Evolutionary conservation across 2,797 vertebrate species (phyloP).

Genomic region (Eleutherodactylus coqui): DNA sequence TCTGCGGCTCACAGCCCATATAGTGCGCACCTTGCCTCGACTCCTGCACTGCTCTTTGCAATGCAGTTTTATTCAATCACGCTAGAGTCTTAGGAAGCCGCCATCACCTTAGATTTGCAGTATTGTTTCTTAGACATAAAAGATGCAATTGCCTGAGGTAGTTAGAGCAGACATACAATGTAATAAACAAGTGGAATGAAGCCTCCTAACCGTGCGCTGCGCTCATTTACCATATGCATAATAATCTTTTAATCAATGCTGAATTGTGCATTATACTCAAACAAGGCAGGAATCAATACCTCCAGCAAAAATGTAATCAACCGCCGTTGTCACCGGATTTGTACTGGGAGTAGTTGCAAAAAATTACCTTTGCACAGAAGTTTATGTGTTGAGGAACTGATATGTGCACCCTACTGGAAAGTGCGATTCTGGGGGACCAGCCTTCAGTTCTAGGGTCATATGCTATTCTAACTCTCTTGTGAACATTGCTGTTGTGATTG

Average conservation of each 20-base stretch:
- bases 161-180: background rate
- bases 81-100: background rate
- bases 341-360: background rate
- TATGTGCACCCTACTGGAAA: background rate
- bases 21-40: too few relatives aligned
- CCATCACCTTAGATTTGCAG: conserved; percentile 6
- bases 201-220: background rate
- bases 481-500: background rate
- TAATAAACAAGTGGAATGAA: conserved; percentile 10
- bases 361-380: background rate
- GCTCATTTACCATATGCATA: conserved; percentile 23
- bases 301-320: conserved; percentile 19
- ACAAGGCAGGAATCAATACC: conserved; percentile 1
- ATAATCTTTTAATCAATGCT: conserved; percentile 45
- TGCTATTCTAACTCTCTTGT: background rate
- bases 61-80: background rate
- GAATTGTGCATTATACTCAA: conserved; percentile 22
- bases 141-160: background rate
- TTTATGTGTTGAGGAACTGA: background rate
- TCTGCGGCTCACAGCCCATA: too few relatives aligned
- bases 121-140: background rate
- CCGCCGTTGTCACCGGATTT: background rate
- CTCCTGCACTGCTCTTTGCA: background rate
- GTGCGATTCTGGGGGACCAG: background rate
- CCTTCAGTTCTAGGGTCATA: background rate